These are phyloP conservation scores for Rousettus madagascariensis DNA, from an alignment of 2,797 vertebrate species.

Conservation along the genomic window DNA sequence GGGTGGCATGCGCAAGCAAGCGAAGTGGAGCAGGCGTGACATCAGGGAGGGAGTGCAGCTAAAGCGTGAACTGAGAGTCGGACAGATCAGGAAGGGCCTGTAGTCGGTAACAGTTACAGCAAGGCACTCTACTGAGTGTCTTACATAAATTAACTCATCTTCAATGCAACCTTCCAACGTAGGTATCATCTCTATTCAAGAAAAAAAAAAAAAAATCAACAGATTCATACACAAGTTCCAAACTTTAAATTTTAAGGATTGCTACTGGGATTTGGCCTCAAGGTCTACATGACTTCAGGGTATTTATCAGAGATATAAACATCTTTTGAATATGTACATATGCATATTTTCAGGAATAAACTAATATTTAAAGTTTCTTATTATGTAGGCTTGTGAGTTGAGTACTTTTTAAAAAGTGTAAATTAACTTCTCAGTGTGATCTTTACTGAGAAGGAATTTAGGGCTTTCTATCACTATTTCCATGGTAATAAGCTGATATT, in stretches of 20 bases:
- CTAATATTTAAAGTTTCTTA: neutral
- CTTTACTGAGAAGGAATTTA: neutral
- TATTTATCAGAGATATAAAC: neutral
- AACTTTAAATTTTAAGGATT: neutral
- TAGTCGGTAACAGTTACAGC: no score
- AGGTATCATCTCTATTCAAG: neutral
- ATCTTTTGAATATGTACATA: neutral
- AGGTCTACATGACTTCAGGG: neutral
- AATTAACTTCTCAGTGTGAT: neutral
- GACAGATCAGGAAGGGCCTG: neutral
- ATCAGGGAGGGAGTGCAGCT: no score
- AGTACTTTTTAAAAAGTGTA: neutral
- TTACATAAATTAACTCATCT: neutral
- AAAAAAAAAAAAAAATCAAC: neutral
- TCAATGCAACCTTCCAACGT: neutral
- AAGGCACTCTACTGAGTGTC: neutral
- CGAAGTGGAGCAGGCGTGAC: neutral
- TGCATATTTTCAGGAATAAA: neutral
- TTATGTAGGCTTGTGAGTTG: neutral
- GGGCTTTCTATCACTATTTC: neutral
- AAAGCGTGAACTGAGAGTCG: accelerated
- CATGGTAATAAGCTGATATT: neutral
- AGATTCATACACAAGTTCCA: neutral
- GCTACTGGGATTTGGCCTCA: neutral
- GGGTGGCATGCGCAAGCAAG: neutral